Evolutionary conservation across 1,140 invertebrate genomes (phyloP), one percentile per base, ranked within the genome.

Genomic region (Dolichoris vasculosae): DNA sequence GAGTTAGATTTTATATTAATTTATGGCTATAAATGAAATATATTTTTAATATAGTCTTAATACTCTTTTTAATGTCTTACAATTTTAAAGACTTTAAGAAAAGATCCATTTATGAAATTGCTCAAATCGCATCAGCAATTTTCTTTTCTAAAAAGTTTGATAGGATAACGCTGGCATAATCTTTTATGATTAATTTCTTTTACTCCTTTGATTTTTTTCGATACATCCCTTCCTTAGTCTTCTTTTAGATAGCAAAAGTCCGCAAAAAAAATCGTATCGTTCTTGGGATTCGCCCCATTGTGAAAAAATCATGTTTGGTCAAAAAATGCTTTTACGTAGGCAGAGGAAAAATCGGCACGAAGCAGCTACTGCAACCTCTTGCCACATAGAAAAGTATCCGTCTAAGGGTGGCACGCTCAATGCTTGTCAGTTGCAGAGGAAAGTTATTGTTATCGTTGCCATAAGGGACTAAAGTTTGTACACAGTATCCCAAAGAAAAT

Each of bases 351-450:
- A n/a, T n/a, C n/a, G n/a, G 3, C 26, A n/a, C 26, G 63, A n/a
- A 30, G 2, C 20, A 23, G 40, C 46, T 23, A 17, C 32, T 17
- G 23, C 71, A 20, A 46, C 38, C 20, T n/a, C 13, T 23, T 7
- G 9, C n/a, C 69, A 43, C 7, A 40, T 3, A 17, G 11, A 38
- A 35, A 17, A n/a, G 75, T 30, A 8, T 20, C 8, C 73, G 73
- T 30, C 35, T 20, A 51, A 40, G 35, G 20, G 30, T 40, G 38
- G 40, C 30, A 11, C 78, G 75, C 86, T 93, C 91, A 93, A 93
- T 93, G 92, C 92, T 91, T 93, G 93, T 93, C 93, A 93, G 88
- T 82, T 87, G 87, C 93, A 93, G 92, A 91, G 91, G 90, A 90
- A 89, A 89, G 91, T 91, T 88, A 91, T 93, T 93, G 92, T 93